Base-by-base conservation (phyloP, 2,797 vertebrate species). In the Mionectes olivaceus region DNA sequence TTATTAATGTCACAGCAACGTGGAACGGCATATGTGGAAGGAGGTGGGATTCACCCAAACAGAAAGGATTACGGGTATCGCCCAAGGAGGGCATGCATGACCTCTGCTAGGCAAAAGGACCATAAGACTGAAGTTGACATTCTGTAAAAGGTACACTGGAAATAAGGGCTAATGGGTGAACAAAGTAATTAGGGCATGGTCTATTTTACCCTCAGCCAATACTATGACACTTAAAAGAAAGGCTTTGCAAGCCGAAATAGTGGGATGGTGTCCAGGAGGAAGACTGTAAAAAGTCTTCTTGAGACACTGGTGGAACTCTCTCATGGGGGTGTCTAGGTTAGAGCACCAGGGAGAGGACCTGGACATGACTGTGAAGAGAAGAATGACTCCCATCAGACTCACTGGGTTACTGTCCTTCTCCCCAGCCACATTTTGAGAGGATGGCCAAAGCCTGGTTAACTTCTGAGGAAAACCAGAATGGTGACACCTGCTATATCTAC, bases 11-110 rank as follows among this genome's bases (percentile, higher is more conserved):
- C 73, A 50, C 73, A 39, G 69, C 24, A 64, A 50, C 0, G 3
- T 3, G 13, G 15, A 77, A 67, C 0, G 0, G 47, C 27, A 24
- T 35, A 16, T 0, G 11, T 0, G 2, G 32, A 13, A 27, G 41
- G 43, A 74, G 19, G 19, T 8, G 25, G 46, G 5, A 24, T 15
- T 89, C 33, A 28, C 7, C 3, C 2, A 15, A 80, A 33, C n/a
- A 65, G 57, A 43, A 67, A 19, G 41, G 47, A 60, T 68, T n/a
- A 53, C 0, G 0, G 50, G 17, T 14, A 55, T 69, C 41, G 25
- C 44, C 24, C 50, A 49, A 43, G 17, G 7, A 87, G 30, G 2
- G 3, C 44, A 6, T 12, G 3, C 44, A 6, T 14, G 21, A 30
- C 5, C 10, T 44, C 52, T 49, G 33, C 37, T 79, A 75, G 30